These are phyloP conservation scores for Galago senegalensis DNA, from an alignment of 2,797 vertebrate species.

Conservation along the genomic window DNA sequence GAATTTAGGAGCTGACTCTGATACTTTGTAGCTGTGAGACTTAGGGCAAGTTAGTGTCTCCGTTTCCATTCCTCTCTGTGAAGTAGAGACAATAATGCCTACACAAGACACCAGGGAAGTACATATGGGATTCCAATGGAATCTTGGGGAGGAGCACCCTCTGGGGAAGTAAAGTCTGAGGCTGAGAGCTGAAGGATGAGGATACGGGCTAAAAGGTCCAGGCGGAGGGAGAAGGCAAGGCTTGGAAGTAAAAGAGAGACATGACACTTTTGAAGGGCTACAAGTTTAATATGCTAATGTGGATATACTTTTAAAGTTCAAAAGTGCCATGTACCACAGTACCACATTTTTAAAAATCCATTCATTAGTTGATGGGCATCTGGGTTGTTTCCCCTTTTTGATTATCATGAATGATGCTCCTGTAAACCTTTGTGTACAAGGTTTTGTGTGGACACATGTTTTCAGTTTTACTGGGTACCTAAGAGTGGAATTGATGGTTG, in stretches of 20 bases:
- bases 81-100: not conserved
- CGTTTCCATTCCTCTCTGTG: not conserved
- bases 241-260: not conserved
- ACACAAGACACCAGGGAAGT: too few species aligned
- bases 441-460: too few species aligned
- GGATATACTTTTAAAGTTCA: too few species aligned
- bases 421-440: too few species aligned
- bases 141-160: not conserved
- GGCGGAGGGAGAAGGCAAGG: not conserved
- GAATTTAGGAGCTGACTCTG: not conserved
- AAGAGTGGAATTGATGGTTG: too few species aligned
- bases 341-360: too few species aligned
- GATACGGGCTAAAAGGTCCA: not conserved
- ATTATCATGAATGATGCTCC: too few species aligned
- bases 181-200: not conserved
- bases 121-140: not conserved
- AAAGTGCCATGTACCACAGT: too few species aligned
- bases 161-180: not conserved
- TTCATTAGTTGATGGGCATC: too few species aligned
- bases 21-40: not conserved
- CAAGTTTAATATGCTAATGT: not conserved
- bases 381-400: too few species aligned
- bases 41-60: not conserved
- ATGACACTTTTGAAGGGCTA: not conserved
- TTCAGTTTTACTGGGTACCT: too few species aligned